Base-by-base conservation (phyloP, 2,888 invertebrate genomes). In the Ceramica pisi region DNA sequence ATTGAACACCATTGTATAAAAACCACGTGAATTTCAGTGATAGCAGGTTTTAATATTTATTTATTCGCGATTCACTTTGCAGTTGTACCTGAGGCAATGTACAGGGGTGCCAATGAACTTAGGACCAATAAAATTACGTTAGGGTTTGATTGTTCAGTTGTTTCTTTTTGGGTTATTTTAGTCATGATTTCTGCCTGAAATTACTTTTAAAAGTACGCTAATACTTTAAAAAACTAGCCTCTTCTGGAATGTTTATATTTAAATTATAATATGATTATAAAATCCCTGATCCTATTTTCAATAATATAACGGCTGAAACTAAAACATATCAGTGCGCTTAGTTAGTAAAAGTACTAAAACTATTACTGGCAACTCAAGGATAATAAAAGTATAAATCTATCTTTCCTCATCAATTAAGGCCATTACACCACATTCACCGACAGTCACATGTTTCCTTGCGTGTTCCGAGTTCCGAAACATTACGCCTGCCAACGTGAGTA, bases 361-460 rank as follows among this genome's bases (percentile, higher is more conserved):
- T 8, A n/a, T 8, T 31, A 23, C 9, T 53, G 14, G n/a, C 19
- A 46, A 61, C 19, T 19, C 23, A 46, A 62, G 46, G 46, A 51
- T 41, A 41, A 41, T 41, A 62, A 57, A 44, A 57, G 10, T 21
- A 41, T 44, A 59, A 63, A 16, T 19, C 16, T 16, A 19, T 50
- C 23, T 80, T 67, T 67, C 59, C 35, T 75, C 63, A 50, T 62
- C 16, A 67, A 57, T 63, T 51, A 50, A 59, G 38, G 51, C 41
- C 21, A 60, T 41, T 19, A 44, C 38, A 56, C 35, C 12, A 65
- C 50, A 71, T 63, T 78, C 44, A 65, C 46, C 41, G 6, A 23
- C 56, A 51, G 63, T 84, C 79, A 84, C 84, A 67, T 82, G 82
- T 84, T 71, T 59, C 21, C 61, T 75, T 71, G 53, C 73, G 82